phyloP scores from a whole-genome alignment of 2,888 invertebrate species.

The Apamea monoglypha region DNA sequence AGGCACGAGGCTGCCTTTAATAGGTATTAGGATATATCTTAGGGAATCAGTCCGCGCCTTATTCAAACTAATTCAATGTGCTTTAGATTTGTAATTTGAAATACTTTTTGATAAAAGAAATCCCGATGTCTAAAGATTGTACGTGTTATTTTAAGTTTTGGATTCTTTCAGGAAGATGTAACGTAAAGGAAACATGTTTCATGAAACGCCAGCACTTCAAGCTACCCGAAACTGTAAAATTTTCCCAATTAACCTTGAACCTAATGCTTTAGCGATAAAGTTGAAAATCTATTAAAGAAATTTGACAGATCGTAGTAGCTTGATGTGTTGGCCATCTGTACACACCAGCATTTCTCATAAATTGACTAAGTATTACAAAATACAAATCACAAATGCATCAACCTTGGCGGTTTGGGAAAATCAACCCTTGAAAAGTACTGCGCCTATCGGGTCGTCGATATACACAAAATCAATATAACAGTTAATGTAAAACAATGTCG shows the following conservation, averaged over 20 bases:
- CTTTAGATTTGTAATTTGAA: conserved; percentile 67
- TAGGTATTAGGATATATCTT: conserved; percentile 72
- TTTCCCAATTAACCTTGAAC: too few relatives aligned
- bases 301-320: too few relatives aligned
- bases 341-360: background rate
- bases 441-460: background rate
- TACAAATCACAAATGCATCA: background rate
- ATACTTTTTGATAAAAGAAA: conserved; percentile 42
- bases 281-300: too few relatives aligned
- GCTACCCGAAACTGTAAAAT: too few relatives aligned
- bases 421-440: background rate
- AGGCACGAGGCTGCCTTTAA: conserved; percentile 71
- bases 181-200: background rate
- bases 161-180: background rate
- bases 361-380: background rate
- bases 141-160: conserved; percentile 28
- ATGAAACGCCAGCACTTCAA: background rate
- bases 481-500: too few relatives aligned
- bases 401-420: background rate
- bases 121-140: conserved; percentile 6
- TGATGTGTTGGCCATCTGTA: background rate
- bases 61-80: conserved; percentile 68
- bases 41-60: conserved; percentile 66
- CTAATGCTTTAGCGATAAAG: too few relatives aligned
- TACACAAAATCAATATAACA: background rate